A percentile compares a stretch with the other conserved stretches of the same genome.
Evolutionary conservation across 2,888 invertebrate species (phyloP).

Genomic region (Drosophila neonasuta): DNA sequence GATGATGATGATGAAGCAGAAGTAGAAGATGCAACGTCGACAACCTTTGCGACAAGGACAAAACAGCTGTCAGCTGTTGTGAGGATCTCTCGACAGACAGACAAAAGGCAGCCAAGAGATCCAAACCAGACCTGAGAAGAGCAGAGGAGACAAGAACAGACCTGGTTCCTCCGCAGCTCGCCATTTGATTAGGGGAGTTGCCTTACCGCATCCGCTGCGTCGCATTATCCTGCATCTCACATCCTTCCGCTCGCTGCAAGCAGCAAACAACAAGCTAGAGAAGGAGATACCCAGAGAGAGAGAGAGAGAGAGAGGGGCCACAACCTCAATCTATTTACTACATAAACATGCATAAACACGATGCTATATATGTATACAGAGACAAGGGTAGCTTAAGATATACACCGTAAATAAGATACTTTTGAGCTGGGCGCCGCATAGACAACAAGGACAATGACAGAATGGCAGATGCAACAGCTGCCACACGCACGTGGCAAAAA

Average conservation of each 20-base stretch:
- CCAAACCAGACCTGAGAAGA: constrained; percentile 2
- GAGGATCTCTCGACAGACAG: constrained; percentile 59
- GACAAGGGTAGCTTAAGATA: constrained; percentile 54
- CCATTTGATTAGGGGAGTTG: constrained; percentile 72
- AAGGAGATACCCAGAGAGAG: not conserved
- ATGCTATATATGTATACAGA: constrained; percentile 5
- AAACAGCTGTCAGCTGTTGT: constrained; percentile 75
- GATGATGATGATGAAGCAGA: constrained; percentile 26
- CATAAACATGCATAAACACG: constrained; percentile 14
- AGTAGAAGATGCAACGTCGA: constrained; percentile 32
- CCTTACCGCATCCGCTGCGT: constrained; percentile 68
- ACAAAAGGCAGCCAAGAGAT: constrained; percentile 50
- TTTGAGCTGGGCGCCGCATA: constrained; percentile 48
- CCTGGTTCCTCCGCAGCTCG: constrained; percentile 14
- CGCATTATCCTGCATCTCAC: constrained; percentile 55
- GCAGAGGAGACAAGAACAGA: constrained; percentile 2
- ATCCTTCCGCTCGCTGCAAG: constrained; percentile 50
- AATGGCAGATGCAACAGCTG: constrained; percentile 52
- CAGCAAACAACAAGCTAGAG: too few species aligned
- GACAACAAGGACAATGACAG: constrained; percentile 21
- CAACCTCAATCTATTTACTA: constrained; percentile 30
- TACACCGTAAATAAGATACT: constrained; percentile 36
- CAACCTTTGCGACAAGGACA: constrained; percentile 27
- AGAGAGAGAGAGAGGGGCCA: constrained; percentile 7
- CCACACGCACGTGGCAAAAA: constrained; percentile 53